Evolutionary conservation across 2,888 invertebrate species (phyloP).

Genomic region (Crioceris asparagi): DNA sequence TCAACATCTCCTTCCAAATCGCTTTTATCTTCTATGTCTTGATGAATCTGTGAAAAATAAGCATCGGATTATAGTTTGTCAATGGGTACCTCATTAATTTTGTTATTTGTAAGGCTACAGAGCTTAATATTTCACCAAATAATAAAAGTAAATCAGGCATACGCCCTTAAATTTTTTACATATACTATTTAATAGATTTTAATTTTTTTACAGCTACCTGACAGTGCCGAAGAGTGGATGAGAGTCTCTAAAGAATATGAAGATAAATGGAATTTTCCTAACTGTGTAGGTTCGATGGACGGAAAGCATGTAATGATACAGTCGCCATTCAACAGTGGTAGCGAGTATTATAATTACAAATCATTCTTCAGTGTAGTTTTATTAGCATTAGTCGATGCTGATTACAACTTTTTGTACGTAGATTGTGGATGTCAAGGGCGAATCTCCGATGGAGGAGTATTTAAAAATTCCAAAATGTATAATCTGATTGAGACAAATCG

Average conservation of each 20-base stretch:
- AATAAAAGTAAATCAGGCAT: no score
- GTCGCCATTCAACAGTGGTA: neutral
- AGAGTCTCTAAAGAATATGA: neutral
- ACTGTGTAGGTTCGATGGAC: conserved; percentile 7
- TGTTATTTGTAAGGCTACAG: no score
- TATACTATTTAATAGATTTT: neutral
- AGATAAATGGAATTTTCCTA: conserved; percentile 2
- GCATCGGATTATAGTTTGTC: no score
- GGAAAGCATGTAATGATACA: conserved; percentile 1
- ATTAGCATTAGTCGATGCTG: conserved; percentile 11
- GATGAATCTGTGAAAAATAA: no score
- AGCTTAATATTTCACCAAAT: no score
- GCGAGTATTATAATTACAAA: conserved; percentile 16
- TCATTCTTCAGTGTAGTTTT: conserved; percentile 29
- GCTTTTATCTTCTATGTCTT: no score
- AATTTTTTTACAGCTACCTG: conserved; percentile 5
- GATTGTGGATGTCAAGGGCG: conserved; percentile 3
- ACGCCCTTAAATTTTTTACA: no score
- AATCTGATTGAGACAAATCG: neutral
- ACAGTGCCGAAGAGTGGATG: conserved; percentile 1
- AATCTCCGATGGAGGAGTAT: conserved; percentile 3
- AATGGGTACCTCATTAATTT: no score
- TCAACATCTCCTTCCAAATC: no score
- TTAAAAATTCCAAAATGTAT: neutral
- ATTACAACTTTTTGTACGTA: conserved; percentile 1